Percentiles rank a stretch among this genome's conserved stretches.
phyloP scores from a whole-genome alignment of 2,888 invertebrate genomes.

The Therioaphis trifolii region DNA sequence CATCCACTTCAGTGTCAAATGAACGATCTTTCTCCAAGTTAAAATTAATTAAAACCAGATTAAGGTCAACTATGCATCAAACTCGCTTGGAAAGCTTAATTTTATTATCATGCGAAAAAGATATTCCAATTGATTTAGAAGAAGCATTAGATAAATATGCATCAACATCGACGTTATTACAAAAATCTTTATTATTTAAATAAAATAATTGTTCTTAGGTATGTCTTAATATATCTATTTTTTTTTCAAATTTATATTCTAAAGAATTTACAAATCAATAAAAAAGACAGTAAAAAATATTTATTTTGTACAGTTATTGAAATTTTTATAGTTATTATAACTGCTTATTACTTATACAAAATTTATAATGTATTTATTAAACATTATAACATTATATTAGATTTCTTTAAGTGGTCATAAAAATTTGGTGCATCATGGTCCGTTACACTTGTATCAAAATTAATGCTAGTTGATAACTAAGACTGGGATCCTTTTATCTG shows the following conservation, averaged over 20 bases:
- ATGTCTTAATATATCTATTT: neutral
- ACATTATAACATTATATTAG: too few species aligned
- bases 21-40: slow-evolving; percentile 2
- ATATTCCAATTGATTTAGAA: neutral
- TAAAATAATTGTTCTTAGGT: slow-evolving; percentile 6
- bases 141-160: slow-evolving; percentile 25
- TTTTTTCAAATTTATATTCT: neutral
- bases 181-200: slow-evolving; percentile 11
- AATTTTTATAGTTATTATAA: too few species aligned
- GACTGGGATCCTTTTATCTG: too few species aligned
- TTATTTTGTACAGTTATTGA: too few species aligned
- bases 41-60: slow-evolving; percentile 6
- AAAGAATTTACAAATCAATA: neutral
- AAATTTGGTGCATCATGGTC: too few species aligned
- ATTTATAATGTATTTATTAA: too few species aligned
- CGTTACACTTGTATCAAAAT: too few species aligned
- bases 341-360: too few species aligned
- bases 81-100: neutral
- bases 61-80: neutral
- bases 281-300: too few species aligned
- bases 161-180: slow-evolving; percentile 2
- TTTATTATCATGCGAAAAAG: slow-evolving; percentile 2
- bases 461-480: too few species aligned
- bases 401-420: too few species aligned
- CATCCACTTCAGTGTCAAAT: neutral